These are phyloP conservation scores for Glossosoma conforme DNA, from an alignment of 1,140 invertebrate species.

Conservation along the genomic window DNA sequence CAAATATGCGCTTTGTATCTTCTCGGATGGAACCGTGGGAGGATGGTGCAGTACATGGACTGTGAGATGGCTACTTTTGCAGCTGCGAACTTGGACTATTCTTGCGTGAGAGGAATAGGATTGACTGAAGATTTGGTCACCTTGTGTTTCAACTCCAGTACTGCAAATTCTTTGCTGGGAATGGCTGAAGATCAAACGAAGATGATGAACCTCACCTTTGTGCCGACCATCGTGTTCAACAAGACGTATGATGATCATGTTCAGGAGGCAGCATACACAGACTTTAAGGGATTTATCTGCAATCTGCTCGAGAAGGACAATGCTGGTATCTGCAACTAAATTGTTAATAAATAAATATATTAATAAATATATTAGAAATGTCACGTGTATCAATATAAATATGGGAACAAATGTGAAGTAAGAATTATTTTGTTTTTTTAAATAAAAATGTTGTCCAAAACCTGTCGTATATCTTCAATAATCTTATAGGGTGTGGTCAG, in stretches of 20 bases:
- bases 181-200: constrained; percentile 7
- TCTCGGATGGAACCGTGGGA: constrained; percentile 34
- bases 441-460: no score
- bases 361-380: background rate
- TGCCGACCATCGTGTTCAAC: constrained; percentile 19
- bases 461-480: no score
- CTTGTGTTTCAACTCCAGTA: constrained; percentile 6
- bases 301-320: constrained; percentile 7
- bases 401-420: no score
- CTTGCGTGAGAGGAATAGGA: constrained; percentile 5
- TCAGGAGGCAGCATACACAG: constrained; percentile 4
- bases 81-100: constrained; percentile 6
- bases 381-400: no score
- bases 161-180: constrained; percentile 3
- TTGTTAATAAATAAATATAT: background rate
- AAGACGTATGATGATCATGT: constrained; percentile 1
- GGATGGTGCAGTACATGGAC: constrained; percentile 24
- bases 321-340: constrained; percentile 10
- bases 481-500: no score
- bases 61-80: constrained; percentile 14
- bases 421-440: no score
- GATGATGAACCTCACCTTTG: constrained; percentile 17
- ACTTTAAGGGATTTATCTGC: constrained; percentile 18
- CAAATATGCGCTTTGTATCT: constrained; percentile 37
- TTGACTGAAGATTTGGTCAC: background rate